Base-by-base conservation (phyloP, 2,797 vertebrate species). In the Furcifer pardalis region DNA sequence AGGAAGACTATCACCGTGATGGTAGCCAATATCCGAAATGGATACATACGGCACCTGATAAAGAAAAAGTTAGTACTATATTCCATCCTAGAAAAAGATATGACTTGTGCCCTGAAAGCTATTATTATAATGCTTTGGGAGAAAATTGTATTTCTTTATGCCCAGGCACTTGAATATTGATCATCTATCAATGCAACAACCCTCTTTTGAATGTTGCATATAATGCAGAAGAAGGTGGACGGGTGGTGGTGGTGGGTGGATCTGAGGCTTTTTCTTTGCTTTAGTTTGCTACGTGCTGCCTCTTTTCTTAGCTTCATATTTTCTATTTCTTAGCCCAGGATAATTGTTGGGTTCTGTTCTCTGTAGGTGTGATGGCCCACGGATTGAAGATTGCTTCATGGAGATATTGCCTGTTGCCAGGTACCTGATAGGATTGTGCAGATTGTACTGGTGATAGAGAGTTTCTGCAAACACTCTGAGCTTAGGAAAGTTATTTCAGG, bases 361-460 rank as follows among this genome's bases (percentile, higher is more conserved):
- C 15, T 77, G 8, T 40, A 86, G 84, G 73, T 86, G 84, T 40
- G 9, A 37, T 19, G 84, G 84, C 25, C 84, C 84, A 72, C n/a
- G 35, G 19, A 60, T 82, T 86, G 84, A 40, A 77, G 56, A 86
- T 32, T 86, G 84, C 65, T 71, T 86, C 52, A 21, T 63, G 44
- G 74, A 77, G 63, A 52, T 40, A 52, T 19, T 76, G 42, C 73
- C 42, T 52, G 74, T 49, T 71, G 5, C 12, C 56, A 82, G 84
- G 84, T 86, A 86, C 3, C 21, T 82, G 5, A 68, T 32, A 71
- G 21, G 19, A 72, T 62, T 32, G 27, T 6, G n/a, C 30, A 32
- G 59, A 4, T 6, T 49, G 10, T 35, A 21, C n/a, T 27, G 52
- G 13, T 32, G 7, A 35, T 0, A 6, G 30, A 10, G 17, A 81